A percentile compares a stretch with the other conserved stretches of the same genome.
Conservation (phyloP, 1,140 invertebrate species). For the Dreissena rostriformis region DNA sequence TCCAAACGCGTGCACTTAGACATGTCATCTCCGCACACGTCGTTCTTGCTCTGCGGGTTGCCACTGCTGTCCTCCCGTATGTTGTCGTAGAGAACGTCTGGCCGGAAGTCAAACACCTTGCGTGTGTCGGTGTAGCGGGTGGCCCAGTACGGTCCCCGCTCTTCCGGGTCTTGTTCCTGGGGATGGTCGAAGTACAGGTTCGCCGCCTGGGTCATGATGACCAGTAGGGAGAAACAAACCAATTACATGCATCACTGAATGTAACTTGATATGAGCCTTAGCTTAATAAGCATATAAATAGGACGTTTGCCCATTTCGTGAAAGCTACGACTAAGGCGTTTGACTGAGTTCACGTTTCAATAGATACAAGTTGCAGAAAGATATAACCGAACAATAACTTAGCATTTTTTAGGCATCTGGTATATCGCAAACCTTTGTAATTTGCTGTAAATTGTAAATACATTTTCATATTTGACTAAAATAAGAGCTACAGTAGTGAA, state of each 20-base stretch:
- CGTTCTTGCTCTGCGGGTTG: conserved; percentile 10
- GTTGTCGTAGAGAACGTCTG: conserved; percentile 52
- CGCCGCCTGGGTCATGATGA: conserved; percentile 65
- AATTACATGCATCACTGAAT: background rate
- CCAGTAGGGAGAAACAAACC: conserved; percentile 43
- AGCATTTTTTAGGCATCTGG: background rate
- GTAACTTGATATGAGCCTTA: background rate
- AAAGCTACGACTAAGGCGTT: no score
- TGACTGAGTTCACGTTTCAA: background rate
- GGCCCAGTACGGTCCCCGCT: conserved; percentile 65
- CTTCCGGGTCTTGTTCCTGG: conserved; percentile 67
- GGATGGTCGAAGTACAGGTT: conserved; percentile 70
- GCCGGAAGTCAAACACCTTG: conserved; percentile 58
- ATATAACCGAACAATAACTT: background rate
- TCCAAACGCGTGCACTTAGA: conserved; percentile 50
- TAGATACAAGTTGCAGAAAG: background rate
- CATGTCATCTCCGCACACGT: conserved; percentile 34
- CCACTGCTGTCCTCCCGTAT: conserved; percentile 41
- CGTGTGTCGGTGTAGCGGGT: conserved; percentile 58
- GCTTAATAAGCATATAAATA: background rate
- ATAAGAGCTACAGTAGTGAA: background rate
- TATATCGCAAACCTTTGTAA: background rate
- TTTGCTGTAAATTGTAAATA: background rate
- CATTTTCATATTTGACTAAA: background rate
- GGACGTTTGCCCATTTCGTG: background rate